Conservation (phyloP, 2,113 vertebrate species). For the Gambusia affinis region DNA sequence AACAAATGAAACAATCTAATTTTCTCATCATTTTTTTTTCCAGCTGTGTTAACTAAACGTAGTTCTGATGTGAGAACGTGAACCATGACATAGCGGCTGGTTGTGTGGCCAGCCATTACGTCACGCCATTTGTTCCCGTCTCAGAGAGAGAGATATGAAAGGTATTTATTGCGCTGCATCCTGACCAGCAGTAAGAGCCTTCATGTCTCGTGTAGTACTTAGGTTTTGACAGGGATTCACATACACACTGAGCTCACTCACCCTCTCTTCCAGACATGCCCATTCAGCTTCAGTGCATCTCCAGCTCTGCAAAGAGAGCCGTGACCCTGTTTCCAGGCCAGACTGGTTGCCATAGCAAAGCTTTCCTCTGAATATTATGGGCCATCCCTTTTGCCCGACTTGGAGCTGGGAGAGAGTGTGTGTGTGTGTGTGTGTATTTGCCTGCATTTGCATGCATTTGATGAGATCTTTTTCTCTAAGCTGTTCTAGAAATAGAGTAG, state of each 20-base stretch:
- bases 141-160: conserved; percentile 10
- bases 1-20: too few species aligned
- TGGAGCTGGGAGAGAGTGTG: conserved; percentile 34
- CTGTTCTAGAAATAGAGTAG: conserved; percentile 43
- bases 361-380: conserved; percentile 64
- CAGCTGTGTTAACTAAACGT: background rate
- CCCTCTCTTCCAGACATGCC: conserved; percentile 44
- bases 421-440: background rate
- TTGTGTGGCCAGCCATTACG: background rate
- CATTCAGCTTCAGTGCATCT: conserved; percentile 71
- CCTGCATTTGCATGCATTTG: background rate
- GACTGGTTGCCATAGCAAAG: conserved; percentile 57
- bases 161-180: conserved; percentile 22
- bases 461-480: conserved; percentile 45
- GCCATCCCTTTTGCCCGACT: conserved; percentile 41
- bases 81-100: conserved; percentile 28
- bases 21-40: too few species aligned
- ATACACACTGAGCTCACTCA: conserved; percentile 13
- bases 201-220: conserved; percentile 46
- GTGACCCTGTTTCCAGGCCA: conserved; percentile 76
- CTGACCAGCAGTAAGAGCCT: conserved; percentile 51
- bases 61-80: conserved; percentile 27
- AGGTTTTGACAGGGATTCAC: conserved; percentile 50
- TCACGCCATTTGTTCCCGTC: conserved; percentile 15
- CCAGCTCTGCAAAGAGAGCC: conserved; percentile 55